Evolutionary conservation across 2,797 vertebrate genomes (phyloP).

Genomic region (Pygocentrus nattereri): DNA sequence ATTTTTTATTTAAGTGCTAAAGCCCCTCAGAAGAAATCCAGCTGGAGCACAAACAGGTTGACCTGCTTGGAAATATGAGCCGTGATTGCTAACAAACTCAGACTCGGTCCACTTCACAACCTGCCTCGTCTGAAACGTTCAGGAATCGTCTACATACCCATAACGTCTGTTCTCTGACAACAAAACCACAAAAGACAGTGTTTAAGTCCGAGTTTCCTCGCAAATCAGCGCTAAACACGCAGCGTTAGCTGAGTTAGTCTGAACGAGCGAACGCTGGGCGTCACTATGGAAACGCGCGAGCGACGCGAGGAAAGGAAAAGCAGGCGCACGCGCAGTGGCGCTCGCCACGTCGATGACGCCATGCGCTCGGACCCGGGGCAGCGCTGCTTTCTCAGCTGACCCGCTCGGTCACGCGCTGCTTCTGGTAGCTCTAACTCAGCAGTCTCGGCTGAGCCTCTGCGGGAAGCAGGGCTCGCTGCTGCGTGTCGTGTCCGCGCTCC

Average conservation of each 20-base stretch:
- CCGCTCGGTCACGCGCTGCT: too few relatives aligned
- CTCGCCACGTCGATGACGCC: background rate
- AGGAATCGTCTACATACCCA: slow-evolving; percentile 64
- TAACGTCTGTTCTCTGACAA: background rate
- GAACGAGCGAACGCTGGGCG: background rate
- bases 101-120: too few relatives aligned
- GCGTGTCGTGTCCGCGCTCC: background rate
- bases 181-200: background rate
- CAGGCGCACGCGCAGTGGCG: slow-evolving; percentile 21
- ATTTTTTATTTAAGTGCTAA: too few relatives aligned
- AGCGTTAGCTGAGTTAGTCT: background rate
- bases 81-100: too few relatives aligned
- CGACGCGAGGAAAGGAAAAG: too few relatives aligned
- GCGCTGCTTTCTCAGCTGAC: too few relatives aligned
- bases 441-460: background rate
- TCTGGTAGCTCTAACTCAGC: background rate
- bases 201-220: background rate
- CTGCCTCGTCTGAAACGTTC: background rate
- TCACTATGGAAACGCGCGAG: slow-evolving; percentile 67
- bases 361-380: background rate
- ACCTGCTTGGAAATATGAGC: too few relatives aligned
- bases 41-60: too few relatives aligned
- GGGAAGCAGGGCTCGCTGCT: background rate
- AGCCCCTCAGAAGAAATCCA: too few relatives aligned
- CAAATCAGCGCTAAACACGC: background rate